Percentiles rank a stretch among this genome's conserved stretches.
Conservation (phyloP, 2,113 vertebrate genomes). For the Xenus cinereus region DNA sequence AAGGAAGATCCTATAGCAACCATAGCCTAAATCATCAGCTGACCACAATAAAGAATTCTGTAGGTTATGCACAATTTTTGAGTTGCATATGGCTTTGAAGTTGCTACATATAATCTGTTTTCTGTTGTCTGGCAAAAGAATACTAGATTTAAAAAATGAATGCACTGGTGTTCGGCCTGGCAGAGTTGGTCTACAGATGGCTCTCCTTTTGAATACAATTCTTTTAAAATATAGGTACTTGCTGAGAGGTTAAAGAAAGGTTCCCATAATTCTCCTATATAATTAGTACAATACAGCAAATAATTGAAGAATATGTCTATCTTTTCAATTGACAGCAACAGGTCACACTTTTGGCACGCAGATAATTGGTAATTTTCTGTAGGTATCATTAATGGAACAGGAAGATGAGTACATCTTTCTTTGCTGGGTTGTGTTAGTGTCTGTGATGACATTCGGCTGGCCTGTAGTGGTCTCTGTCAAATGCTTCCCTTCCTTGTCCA, state of each 20-base stretch:
- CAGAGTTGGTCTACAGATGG: not conserved
- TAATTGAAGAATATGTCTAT: not conserved
- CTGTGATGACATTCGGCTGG: not conserved
- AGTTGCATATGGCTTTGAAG: not conserved
- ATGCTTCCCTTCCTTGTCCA: not conserved
- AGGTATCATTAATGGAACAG: not conserved
- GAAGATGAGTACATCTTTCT: not conserved
- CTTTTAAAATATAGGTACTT: not conserved
- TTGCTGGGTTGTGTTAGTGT: not conserved
- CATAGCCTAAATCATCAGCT: not conserved
- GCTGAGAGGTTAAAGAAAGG: not conserved
- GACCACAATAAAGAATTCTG: not conserved
- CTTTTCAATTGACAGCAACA: not conserved
- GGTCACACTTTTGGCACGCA: not conserved
- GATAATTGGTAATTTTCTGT: not conserved
- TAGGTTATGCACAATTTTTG: accelerated
- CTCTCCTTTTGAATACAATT: not conserved
- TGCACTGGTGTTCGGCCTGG: not conserved
- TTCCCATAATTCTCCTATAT: not conserved
- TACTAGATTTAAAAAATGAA: not conserved
- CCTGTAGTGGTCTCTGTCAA: not conserved
- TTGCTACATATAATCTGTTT: not conserved
- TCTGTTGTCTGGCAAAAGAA: not conserved
- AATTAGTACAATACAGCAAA: not conserved
- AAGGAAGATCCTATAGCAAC: not conserved